Evolutionary conservation across 2,888 invertebrate species (phyloP).

Genomic region (Crossocerus cetratus): DNA sequence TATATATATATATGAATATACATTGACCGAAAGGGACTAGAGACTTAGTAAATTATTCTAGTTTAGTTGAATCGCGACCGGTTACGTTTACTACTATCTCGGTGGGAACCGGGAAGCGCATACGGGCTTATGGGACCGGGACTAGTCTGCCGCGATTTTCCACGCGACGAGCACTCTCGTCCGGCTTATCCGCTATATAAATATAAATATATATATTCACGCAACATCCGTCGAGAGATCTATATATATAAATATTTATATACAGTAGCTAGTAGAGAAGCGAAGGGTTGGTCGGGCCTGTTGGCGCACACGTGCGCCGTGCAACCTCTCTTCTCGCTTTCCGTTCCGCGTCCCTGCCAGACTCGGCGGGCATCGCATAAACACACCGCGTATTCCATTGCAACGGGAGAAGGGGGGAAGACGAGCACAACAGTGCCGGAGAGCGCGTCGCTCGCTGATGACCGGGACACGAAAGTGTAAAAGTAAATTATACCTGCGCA

Average conservation of each 20-base stretch:
- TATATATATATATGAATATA: constrained; percentile 79
- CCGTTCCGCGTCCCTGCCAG: constrained; percentile 46
- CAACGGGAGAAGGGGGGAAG: no score
- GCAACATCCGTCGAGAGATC: constrained; percentile 47
- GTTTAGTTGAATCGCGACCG: constrained; percentile 67
- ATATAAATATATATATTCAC: constrained; percentile 64
- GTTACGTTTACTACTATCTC: constrained; percentile 49
- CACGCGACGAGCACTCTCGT: constrained; percentile 63
- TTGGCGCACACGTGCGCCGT: constrained; percentile 53
- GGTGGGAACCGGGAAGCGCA: constrained; percentile 25
- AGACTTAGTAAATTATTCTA: constrained; percentile 72
- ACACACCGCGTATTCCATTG: no score
- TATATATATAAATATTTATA: constrained; percentile 55
- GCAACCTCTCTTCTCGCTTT: constrained; percentile 51
- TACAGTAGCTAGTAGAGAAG: constrained; percentile 53
- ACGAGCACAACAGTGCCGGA: no score
- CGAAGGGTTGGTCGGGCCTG: constrained; percentile 45
- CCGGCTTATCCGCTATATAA: constrained; percentile 74
- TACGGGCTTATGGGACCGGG: constrained; percentile 32
- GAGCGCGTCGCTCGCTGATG: no score
- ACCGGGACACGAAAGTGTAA: no score
- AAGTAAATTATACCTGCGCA: no score
- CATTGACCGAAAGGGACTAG: constrained; percentile 68
- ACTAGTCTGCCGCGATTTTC: constrained; percentile 49
- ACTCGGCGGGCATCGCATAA: constrained; percentile 34